Conservation (phyloP, 92 coral and sea anemone genomes). For the Chrysogorgia sp. region DNA sequence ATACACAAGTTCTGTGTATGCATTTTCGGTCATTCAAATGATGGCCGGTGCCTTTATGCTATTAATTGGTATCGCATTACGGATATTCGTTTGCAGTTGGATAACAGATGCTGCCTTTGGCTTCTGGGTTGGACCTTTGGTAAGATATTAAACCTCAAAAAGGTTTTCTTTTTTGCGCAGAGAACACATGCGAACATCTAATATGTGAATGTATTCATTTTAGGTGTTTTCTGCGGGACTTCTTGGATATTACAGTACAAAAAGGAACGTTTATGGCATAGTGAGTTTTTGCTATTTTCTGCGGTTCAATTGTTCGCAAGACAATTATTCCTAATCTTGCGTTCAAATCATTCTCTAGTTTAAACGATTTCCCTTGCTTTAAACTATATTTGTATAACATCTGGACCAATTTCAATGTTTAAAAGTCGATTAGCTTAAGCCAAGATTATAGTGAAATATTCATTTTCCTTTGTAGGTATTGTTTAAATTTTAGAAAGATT, state of each 20-base stretch:
- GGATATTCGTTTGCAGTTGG: conserved; percentile 31
- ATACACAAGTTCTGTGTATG: not conserved
- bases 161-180: not conserved
- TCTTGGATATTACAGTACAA: conserved; percentile 20
- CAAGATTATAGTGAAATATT: no score
- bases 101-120: conserved; percentile 24
- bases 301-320: not conserved
- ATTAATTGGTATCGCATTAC: conserved; percentile 2
- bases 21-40: not conserved
- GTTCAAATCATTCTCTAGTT: no score
- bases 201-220: not conserved
- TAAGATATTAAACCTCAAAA: not conserved
- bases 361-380: no score
- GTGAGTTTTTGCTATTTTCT: not conserved
- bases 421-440: no score
- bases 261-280: not conserved
- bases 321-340: no score
- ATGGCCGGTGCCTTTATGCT: conserved; percentile 1
- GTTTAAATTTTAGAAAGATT: no score
- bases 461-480: no score
- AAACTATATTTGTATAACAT: no score
- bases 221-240: conserved; percentile 26
- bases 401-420: no score
- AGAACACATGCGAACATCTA: not conserved
- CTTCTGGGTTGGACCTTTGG: conserved; percentile 38